Evolutionary conservation across 2,797 vertebrate species (phyloP), one percentile per base, ranked within the genome.

Genomic region (Knipowitschia caucasica): DNA sequence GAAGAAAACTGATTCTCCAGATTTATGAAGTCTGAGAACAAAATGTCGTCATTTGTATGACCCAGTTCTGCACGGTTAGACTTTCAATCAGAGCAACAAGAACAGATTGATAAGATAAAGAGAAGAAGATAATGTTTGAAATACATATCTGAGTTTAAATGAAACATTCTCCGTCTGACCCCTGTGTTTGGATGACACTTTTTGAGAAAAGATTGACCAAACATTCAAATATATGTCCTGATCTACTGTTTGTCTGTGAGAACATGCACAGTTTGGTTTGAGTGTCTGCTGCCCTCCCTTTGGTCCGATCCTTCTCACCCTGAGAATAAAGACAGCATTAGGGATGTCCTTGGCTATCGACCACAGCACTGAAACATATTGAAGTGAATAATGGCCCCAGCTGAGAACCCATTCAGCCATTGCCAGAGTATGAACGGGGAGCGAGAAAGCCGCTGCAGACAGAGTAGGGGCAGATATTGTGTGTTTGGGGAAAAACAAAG

Each of bases 361-460:
- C 69, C 73, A 57, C 62, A 53, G 40, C 34, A 53, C 60, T 66
- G 53, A 69, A 76, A 71, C 53, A 55, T 76, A 68, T 46, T 62
- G 69, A 65, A 78, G 75, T 77, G 74, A 85, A 74, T 82, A 81
- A 83, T 73, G 59, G 64, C 38, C 46, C 43, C 53, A 62, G 64
- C 44, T 64, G 57, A 23, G 33, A 66, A 46, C 35, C 66, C 68
- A 75, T 66, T 78, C 69, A 76, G 62, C 64, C 59, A 59, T 58
- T 71, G 21, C 45, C 42, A 69, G 75, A 77, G 80, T 75, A 77
- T 62, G 36, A 51, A 62, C 61, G 53, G 59, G 67, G 77, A 81
- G 56, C 69, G 77, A 72, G 50, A 57, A 29, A 42, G n/a, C n/a
- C n/a, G 49, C 50, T 44, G 29, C 38, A 67, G 50, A 64, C 53